These are phyloP conservation scores for Lamellibrachia luymesi DNA, from an alignment of 1,140 invertebrate genomes.

Conservation along the genomic window DNA sequence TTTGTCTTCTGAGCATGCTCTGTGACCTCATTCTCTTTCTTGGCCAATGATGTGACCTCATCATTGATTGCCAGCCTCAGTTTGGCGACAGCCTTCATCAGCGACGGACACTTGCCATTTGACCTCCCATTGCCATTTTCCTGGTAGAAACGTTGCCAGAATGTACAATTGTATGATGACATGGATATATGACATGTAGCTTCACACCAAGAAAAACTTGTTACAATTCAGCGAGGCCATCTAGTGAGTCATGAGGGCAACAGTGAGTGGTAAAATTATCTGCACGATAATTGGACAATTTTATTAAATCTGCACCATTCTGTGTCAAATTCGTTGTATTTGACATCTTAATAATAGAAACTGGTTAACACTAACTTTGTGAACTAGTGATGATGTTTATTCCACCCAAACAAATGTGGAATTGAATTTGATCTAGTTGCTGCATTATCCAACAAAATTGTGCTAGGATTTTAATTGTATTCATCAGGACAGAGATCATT, in stretches of 20 bases:
- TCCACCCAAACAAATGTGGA: too few relatives aligned
- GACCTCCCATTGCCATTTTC: not conserved
- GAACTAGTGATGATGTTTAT: too few relatives aligned
- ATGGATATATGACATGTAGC: not conserved
- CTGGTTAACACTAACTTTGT: too few relatives aligned
- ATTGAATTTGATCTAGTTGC: too few relatives aligned
- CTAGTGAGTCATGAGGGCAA: not conserved
- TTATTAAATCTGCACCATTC: too few relatives aligned
- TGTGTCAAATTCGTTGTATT: too few relatives aligned
- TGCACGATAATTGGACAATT: too few relatives aligned
- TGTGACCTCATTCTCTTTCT: not conserved
- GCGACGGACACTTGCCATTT: not conserved
- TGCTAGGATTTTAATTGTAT: too few relatives aligned
- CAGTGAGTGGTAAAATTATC: not conserved
- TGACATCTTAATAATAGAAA: too few relatives aligned
- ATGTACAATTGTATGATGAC: not conserved
- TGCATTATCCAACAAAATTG: too few relatives aligned
- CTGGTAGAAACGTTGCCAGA: not conserved
- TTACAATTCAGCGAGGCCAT: not conserved
- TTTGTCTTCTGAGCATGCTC: not conserved
- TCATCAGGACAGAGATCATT: too few relatives aligned
- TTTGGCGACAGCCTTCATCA: not conserved
- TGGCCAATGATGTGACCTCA: not conserved
- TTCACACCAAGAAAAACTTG: not conserved
- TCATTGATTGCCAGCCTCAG: not conserved